A percentile compares a stretch with the other conserved stretches of the same genome.
These are phyloP conservation scores for Siderastrea radians DNA, from an alignment of 92 coral and sea anemone species.

Conservation along the genomic window DNA sequence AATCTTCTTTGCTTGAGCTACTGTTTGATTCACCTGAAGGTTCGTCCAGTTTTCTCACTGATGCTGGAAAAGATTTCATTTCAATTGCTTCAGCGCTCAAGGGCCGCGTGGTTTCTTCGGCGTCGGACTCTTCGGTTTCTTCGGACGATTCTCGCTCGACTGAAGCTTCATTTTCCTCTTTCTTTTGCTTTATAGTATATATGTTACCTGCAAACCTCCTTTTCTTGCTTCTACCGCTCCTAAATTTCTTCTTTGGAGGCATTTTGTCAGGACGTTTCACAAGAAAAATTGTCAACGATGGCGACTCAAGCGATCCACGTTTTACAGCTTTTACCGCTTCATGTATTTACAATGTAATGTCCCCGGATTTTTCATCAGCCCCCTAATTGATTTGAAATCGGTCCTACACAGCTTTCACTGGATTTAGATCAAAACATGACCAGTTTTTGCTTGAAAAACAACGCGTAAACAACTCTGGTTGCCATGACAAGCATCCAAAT, in stretches of 20 bases:
- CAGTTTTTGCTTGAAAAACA: no score
- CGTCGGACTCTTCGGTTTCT: no score
- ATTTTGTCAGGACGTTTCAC: no score
- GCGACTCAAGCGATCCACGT: background rate
- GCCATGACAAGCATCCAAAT: no score
- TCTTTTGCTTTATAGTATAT: background rate
- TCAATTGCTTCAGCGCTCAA: no score
- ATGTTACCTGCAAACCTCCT: constrained; percentile 12
- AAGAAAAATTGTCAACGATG: background rate
- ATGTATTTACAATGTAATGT: background rate
- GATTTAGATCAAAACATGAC: no score
- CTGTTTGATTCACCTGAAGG: no score
- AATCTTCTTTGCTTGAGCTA: background rate
- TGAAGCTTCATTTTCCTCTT: background rate
- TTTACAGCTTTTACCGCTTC: background rate
- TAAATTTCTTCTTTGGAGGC: background rate
- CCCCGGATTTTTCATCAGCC: background rate
- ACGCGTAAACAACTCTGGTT: no score
- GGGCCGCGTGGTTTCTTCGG: no score
- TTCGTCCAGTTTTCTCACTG: no score
- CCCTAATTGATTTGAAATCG: background rate
- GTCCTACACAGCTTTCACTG: background rate
- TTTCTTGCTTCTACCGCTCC: constrained; percentile 33
- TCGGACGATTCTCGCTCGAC: no score
- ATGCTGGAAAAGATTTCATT: no score